Evolutionary conservation across 2,888 invertebrate species (phyloP), one percentile per base, ranked within the genome.

Genomic region (Baccha elongata): DNA sequence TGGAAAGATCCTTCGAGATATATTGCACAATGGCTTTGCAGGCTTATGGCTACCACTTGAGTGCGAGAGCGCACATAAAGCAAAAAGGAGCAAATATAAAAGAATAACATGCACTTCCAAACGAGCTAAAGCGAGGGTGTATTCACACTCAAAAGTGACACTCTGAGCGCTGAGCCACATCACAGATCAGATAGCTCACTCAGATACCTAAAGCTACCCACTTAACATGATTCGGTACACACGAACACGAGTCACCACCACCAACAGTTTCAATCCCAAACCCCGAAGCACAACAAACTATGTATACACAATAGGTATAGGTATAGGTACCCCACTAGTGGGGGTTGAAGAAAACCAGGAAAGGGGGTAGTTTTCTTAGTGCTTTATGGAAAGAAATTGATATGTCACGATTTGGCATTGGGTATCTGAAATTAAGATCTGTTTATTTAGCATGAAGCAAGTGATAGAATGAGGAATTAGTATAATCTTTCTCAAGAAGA

Each of bases 341-440:
- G 52, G 46, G 53, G 50, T 60, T 44, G 23, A 35, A 15, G 6
- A 26, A 3, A 44, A 21, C 44, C 44, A 3, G 19, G 11, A 3
- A 42, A 37, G 40, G 64, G 67, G 79, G 52, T 73, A 74, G 68
- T 62, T 80, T 65, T 68, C 55, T 62, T 46, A 19, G 23, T 53
- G 42, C 19, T 55, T 76, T 60, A 48, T 53, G 60, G 58, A 42
- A 74, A 84, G 79, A 79, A 78, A 84, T 84, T 84, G 84, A 84
- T 84, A 84, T 84, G 84, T 84, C 84, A 84, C 84, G 84, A 84
- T 74, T 83, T 74, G 84, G 65, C 69, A 79, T 84, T 79, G 42
- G 73, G 65, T 79, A 84, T 84, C 84, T 84, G 79, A 84, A 84
- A 84, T 84, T 84, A 79, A 79, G 79, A 84, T 84, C 84, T 84